Conservation (phyloP, 37 sponge, comb jelly and placozoan genomes). For the Cladorhizidae sp. region DNA sequence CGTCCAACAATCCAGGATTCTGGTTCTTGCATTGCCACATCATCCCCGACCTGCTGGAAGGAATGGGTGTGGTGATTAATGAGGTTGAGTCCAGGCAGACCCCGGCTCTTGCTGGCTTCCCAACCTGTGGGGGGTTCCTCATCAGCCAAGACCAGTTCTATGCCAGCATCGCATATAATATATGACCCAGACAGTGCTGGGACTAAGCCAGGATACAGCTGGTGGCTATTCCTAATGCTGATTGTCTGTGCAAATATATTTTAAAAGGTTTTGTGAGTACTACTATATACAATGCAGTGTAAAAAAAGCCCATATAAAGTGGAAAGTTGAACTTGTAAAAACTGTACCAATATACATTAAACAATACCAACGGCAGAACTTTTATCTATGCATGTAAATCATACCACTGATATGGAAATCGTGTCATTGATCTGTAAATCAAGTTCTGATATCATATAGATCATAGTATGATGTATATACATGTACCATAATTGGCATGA, state of each 20-base stretch:
- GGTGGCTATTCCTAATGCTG: neutral
- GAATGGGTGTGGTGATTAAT: conserved; percentile 79
- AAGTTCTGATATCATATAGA: too few relatives aligned
- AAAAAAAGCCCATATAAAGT: too few relatives aligned
- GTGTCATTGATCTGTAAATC: too few relatives aligned
- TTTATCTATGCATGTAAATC: too few relatives aligned
- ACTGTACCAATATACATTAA: too few relatives aligned
- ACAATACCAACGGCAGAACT: too few relatives aligned
- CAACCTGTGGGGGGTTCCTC: conserved; percentile 21
- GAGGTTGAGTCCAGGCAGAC: conserved; percentile 22
- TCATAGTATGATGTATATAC: too few relatives aligned
- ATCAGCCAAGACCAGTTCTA: conserved; percentile 14
- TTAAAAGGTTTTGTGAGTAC: too few relatives aligned
- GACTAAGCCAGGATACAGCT: neutral
- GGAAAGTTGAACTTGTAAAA: too few relatives aligned
- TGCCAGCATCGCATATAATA: conserved; percentile 3
- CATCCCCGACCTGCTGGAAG: conserved; percentile 73
- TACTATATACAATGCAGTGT: too few relatives aligned
- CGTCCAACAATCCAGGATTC: conserved; percentile 83
- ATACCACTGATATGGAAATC: too few relatives aligned
- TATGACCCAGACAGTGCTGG: conserved; percentile 10
- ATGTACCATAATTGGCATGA: too few relatives aligned
- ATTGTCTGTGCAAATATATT: neutral
- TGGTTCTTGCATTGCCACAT: conserved; percentile 96
- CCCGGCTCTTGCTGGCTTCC: conserved; percentile 37